A percentile compares a stretch with the other conserved stretches of the same genome.
Conservation (phyloP, 2,888 invertebrate genomes). For the Lissocephala sabroskyi region DNA sequence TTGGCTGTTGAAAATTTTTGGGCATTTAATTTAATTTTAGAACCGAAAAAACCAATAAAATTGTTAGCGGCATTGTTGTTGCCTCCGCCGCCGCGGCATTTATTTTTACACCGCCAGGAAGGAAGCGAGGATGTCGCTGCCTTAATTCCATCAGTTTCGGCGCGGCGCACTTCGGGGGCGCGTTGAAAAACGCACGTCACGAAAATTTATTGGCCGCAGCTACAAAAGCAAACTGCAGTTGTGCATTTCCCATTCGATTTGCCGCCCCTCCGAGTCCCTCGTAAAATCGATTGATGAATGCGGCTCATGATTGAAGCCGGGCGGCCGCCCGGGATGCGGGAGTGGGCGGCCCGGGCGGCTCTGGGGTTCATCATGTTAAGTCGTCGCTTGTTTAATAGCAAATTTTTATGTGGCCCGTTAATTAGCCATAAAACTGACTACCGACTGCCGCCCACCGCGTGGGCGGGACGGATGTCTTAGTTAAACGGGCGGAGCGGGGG, state of each 20-base stretch:
- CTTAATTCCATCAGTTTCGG: conserved; percentile 60
- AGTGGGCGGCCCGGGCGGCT: conserved; percentile 3
- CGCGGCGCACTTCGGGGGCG: conserved; percentile 46
- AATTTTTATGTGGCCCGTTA: conserved; percentile 44
- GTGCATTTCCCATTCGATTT: conserved; percentile 64
- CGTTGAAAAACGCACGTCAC: conserved; percentile 64
- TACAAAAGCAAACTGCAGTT: conserved; percentile 17
- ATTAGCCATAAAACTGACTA: conserved; percentile 36
- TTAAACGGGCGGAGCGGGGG: conserved; percentile 41
- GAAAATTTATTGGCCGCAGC: conserved; percentile 57
- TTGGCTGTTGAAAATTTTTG: conserved; percentile 22
- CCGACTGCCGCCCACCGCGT: not conserved
- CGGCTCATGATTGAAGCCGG: conserved; percentile 56
- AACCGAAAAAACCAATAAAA: conserved; percentile 54
- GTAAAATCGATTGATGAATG: conserved; percentile 61
- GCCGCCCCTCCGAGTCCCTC: conserved; percentile 26
- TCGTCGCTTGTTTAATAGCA: conserved; percentile 32
- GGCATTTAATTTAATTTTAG: conserved; percentile 54
- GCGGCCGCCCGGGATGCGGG: conserved; percentile 5
- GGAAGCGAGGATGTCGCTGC: conserved; percentile 38
- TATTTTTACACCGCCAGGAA: conserved; percentile 34
- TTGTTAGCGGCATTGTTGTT: conserved; percentile 15
- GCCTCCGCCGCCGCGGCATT: conserved; percentile 26
- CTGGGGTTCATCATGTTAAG: no score
- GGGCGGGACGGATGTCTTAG: conserved; percentile 24